These are phyloP conservation scores for Oreochromis mossambicus DNA, from an alignment of 2,797 vertebrate species.

Conservation along the genomic window DNA sequence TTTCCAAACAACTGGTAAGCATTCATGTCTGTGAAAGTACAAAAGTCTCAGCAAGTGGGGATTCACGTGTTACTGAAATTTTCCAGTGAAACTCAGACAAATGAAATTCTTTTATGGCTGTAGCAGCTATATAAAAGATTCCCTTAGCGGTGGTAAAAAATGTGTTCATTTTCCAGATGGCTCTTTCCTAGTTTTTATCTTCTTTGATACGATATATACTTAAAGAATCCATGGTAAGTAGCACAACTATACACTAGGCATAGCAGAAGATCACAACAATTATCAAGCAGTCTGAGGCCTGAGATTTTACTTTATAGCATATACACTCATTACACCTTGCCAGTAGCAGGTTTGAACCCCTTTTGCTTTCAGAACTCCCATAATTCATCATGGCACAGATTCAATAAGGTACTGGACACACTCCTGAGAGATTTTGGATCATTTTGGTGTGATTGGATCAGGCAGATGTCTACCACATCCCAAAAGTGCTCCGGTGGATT, in stretches of 20 bases:
- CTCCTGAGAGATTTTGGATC: not conserved
- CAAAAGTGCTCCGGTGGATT: not conserved
- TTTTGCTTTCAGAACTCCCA: not conserved
- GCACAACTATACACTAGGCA: not conserved
- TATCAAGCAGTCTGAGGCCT: not conserved
- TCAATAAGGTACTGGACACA: not conserved
- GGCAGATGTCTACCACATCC: not conserved
- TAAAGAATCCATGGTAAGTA: not conserved
- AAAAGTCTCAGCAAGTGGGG: not conserved
- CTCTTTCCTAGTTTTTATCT: not conserved
- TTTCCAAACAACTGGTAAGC: not conserved
- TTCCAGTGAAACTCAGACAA: not conserved
- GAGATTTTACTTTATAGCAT: not conserved
- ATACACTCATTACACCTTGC: not conserved
- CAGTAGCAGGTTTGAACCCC: not conserved
- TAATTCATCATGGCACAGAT: not conserved
- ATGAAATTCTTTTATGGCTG: not conserved
- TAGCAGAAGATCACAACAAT: not conserved
- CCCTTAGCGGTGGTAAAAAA: not conserved
- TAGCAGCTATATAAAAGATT: not conserved
- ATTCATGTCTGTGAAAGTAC: not conserved
- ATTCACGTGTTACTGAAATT: not conserved
- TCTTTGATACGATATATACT: not conserved
- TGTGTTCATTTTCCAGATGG: slow-evolving; percentile 1
- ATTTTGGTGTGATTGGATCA: not conserved